These are phyloP conservation scores for Carpatolechia fugitivella DNA, from an alignment of 2,888 invertebrate genomes.

Conservation along the genomic window DNA sequence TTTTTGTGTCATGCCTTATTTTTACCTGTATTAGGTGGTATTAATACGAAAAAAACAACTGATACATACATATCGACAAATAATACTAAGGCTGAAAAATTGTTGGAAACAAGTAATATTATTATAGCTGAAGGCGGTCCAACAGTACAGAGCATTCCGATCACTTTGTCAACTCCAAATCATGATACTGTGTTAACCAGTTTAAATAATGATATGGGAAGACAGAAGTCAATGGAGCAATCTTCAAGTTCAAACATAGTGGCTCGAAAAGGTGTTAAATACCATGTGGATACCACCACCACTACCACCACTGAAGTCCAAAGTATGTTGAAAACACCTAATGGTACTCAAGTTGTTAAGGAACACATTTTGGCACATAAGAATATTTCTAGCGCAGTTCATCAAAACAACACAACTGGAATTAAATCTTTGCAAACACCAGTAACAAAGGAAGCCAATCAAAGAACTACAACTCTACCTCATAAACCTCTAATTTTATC, in stretches of 20 bases:
- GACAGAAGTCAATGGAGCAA: slow-evolving; percentile 37
- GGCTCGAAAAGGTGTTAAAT: slow-evolving; percentile 46
- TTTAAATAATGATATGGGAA: slow-evolving; percentile 43
- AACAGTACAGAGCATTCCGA: slow-evolving; percentile 34
- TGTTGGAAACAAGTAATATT: slow-evolving; percentile 34
- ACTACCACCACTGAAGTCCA: background rate
- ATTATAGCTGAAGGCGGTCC: slow-evolving; percentile 54
- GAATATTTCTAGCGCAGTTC: background rate
- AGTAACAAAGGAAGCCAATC: slow-evolving; percentile 17
- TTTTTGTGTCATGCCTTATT: slow-evolving; percentile 3
- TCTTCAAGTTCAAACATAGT: slow-evolving; percentile 26
- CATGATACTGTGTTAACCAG: slow-evolving; percentile 22
- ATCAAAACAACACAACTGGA: background rate
- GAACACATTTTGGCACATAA: background rate
- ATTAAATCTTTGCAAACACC: background rate
- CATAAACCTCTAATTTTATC: slow-evolving; percentile 55
- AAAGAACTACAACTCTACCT: slow-evolving; percentile 25
- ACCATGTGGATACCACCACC: background rate
- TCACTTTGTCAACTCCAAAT: slow-evolving; percentile 42
- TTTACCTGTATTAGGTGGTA: slow-evolving; percentile 10
- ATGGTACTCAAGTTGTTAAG: background rate
- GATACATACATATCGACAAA: background rate
- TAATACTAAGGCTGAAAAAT: background rate
- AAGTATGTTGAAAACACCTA: background rate
- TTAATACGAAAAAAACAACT: too few species aligned